phyloP scores from a whole-genome alignment of 2,113 vertebrate genomes.

The Labrus mixtus region DNA sequence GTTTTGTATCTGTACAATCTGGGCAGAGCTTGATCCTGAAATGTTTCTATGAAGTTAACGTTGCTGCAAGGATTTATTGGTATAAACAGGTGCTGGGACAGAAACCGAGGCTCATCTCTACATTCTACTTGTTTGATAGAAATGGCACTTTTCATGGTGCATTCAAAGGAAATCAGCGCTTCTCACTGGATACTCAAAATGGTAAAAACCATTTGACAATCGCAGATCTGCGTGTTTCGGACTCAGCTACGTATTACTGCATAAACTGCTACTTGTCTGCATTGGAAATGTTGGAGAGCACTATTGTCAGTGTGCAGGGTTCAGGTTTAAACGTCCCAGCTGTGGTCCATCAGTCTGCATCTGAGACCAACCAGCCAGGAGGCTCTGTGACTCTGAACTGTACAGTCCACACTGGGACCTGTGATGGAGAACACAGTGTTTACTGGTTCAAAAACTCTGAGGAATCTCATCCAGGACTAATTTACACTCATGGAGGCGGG shows the following conservation, averaged over 20 bases:
- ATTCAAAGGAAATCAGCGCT: constrained; percentile 41
- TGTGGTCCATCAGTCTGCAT: constrained; percentile 27
- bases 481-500: not conserved
- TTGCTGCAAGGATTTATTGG: constrained; percentile 27
- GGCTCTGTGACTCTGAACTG: constrained; percentile 58
- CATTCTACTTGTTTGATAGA: constrained; percentile 8
- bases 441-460: constrained; percentile 61
- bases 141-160: not conserved
- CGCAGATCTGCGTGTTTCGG: constrained; percentile 22
- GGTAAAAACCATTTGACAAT: constrained; percentile 54
- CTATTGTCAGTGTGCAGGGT: constrained; percentile 20
- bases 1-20: not conserved
- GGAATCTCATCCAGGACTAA: constrained; percentile 23
- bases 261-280: accelerated
- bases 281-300: not conserved
- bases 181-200: not conserved
- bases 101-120: constrained; percentile 15
- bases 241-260: constrained; percentile 69
- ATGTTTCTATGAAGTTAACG: not conserved
- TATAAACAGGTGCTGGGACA: constrained; percentile 43
- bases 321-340: not conserved
- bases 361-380: constrained; percentile 44
- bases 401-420: constrained; percentile 41
- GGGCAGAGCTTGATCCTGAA: constrained; percentile 32
- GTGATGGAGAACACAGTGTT: constrained; percentile 42